These are phyloP conservation scores for Sceliomorpha sp. DNA, from an alignment of 2,888 invertebrate species.

Conservation along the genomic window DNA sequence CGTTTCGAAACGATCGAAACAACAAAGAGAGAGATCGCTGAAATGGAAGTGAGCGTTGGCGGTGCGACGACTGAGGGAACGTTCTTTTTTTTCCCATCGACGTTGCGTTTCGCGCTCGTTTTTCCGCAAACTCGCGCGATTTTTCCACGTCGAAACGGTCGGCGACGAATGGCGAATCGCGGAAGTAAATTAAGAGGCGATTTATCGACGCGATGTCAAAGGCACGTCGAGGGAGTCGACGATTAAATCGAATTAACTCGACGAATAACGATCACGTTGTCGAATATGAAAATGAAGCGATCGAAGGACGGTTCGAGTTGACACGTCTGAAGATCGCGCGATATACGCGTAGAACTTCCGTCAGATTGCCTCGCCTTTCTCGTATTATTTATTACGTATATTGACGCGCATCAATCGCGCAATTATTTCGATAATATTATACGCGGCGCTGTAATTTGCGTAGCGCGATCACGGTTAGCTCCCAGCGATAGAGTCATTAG, in stretches of 20 bases:
- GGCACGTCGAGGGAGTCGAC: too few relatives aligned
- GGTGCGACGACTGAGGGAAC: constrained; percentile 9
- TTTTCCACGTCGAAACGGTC: too few relatives aligned
- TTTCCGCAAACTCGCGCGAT: too few relatives aligned
- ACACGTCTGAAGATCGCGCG: constrained; percentile 21
- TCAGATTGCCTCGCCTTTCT: constrained; percentile 22
- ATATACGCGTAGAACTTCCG: constrained; percentile 40
- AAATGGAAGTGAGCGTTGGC: constrained; percentile 5
- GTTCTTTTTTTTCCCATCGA: not conserved
- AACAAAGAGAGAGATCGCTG: constrained; percentile 24
- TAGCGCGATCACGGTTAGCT: constrained; percentile 24
- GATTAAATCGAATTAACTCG: too few relatives aligned
- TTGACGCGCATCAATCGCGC: constrained; percentile 45
- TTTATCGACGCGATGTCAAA: too few relatives aligned
- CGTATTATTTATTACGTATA: constrained; percentile 48
- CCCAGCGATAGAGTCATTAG: constrained; percentile 41
- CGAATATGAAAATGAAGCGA: constrained; percentile 23
- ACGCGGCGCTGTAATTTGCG: constrained; percentile 25
- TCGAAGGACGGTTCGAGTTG: constrained; percentile 20
- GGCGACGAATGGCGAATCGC: too few relatives aligned
- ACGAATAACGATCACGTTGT: constrained; percentile 17
- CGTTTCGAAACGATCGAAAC: constrained; percentile 29
- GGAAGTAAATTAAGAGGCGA: too few relatives aligned
- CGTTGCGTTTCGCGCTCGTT: too few relatives aligned
- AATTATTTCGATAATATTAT: constrained; percentile 44